Conservation (phyloP, 37 sponge, comb jelly and placozoan genomes). For the Tethya wilhelma region DNA sequence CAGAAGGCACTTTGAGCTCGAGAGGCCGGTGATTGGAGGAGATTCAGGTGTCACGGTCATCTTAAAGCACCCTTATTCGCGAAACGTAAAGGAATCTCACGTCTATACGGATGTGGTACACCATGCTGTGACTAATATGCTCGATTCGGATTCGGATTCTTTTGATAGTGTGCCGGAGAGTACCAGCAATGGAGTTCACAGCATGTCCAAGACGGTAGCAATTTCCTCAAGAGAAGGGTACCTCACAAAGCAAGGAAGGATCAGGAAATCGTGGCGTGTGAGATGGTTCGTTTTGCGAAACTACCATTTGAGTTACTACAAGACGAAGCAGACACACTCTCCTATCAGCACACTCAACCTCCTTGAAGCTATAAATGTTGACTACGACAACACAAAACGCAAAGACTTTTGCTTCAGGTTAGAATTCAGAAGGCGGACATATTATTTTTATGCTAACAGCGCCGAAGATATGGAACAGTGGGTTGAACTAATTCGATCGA, state of each 20-base stretch:
- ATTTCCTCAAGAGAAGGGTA: constrained; percentile 77
- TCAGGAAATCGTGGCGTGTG: constrained; percentile 66
- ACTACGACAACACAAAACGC: constrained; percentile 51
- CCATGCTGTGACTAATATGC: constrained; percentile 64
- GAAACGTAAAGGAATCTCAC: constrained; percentile 56
- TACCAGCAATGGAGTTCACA: no score
- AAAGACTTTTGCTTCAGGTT: constrained; percentile 72
- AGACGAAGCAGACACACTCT: constrained; percentile 40
- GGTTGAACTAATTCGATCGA: constrained; percentile 49
- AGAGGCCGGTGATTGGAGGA: constrained; percentile 64
- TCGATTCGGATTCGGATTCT: constrained; percentile 15
- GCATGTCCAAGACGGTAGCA: neutral
- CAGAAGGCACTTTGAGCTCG: constrained; percentile 65
- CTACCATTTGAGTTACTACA: constrained; percentile 61
- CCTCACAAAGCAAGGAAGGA: constrained; percentile 73
- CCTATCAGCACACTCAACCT: constrained; percentile 69
- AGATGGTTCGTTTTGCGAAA: constrained; percentile 85
- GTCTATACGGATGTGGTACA: constrained; percentile 61
- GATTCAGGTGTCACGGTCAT: constrained; percentile 70
- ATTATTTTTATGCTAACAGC: constrained; percentile 50
- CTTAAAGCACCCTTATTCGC: constrained; percentile 64
- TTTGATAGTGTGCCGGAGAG: neutral
- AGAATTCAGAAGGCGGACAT: constrained; percentile 40
- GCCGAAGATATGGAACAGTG: constrained; percentile 62
- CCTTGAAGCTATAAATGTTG: constrained; percentile 44